phyloP scores from a whole-genome alignment of 1,140 invertebrate species.

The Bombus confusus region DNA sequence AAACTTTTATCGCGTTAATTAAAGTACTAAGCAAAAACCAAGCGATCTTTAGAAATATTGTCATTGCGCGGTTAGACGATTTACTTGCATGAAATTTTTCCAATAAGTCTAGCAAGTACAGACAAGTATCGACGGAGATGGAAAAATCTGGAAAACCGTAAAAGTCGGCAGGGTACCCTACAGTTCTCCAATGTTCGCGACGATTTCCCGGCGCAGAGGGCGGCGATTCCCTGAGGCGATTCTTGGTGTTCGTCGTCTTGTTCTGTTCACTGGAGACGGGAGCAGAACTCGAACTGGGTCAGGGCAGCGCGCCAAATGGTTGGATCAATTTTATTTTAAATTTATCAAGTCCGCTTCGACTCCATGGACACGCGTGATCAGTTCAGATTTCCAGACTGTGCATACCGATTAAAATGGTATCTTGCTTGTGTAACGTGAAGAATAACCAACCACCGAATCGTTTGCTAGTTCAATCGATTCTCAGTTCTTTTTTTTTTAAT shows the following conservation, averaged over 20 bases:
- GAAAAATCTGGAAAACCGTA: not conserved
- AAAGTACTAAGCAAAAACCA: not conserved
- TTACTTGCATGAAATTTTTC: not conserved
- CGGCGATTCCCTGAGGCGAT: constrained; percentile 71
- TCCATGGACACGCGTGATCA: constrained; percentile 45
- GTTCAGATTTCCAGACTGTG: constrained; percentile 38
- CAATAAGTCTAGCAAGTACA: no score
- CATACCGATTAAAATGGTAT: constrained; percentile 29
- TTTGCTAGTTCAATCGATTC: not conserved
- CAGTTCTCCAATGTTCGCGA: constrained; percentile 12
- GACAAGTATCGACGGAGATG: not conserved
- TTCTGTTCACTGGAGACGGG: constrained; percentile 66
- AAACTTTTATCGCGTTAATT: not conserved
- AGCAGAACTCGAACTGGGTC: constrained; percentile 71
- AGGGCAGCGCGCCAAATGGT: constrained; percentile 73
- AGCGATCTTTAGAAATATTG: not conserved
- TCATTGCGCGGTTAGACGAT: not conserved
- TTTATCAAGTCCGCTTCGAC: constrained; percentile 66
- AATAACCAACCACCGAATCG: not conserved
- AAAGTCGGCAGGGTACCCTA: not conserved
- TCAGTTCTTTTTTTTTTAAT: not conserved
- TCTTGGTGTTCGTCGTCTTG: constrained; percentile 57
- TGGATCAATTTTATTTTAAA: constrained; percentile 75
- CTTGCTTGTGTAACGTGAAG: not conserved
- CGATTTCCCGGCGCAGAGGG: constrained; percentile 55